Evolutionary conservation across 2,113 vertebrate genomes (phyloP), one percentile per base, ranked within the genome.

Genomic region (Hypocryptadius cinnamomeus): DNA sequence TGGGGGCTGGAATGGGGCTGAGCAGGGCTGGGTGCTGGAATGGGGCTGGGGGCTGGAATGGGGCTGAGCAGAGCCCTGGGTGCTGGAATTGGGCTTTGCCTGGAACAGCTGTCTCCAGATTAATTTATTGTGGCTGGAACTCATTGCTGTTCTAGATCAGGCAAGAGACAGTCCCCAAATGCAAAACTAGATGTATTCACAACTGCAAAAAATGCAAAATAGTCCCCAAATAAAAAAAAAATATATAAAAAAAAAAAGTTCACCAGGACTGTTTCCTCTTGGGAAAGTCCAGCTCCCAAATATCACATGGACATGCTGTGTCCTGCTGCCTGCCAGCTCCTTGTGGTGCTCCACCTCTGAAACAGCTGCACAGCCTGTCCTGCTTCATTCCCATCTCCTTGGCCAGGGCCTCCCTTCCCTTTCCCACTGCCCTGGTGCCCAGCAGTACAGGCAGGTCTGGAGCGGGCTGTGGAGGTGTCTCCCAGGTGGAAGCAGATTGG

Each of bases 261-360:
- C 42, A 42, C 42, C 42, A 42, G 42, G 50, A 10, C 8, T n/a
- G 5, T 10, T 33, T 70, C 37, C 24, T 44, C 28, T 15, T 40
- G 28, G 57, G 83, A 8, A 63, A 40, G 53, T 17, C 20, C 40
- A 82, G 18, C 27, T 93, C 33, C 30, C 30, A 56, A 6, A 5
- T 22, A 35, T 71, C 30, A 8, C 30, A 5, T 2, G 22, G 50
- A 5, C 1, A 0, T 14, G 13, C 16, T 59, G 4, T n/a, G 1
- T 25, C 42, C 35, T 60, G 2, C 51, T 40, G 4, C 15, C 81
- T 81, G 48, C 16, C 39, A 27, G 37, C 5, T 19, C 16, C 25
- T 44, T 15, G 50, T 48, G 30, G 9, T 42, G 27, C 57, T 69
- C 45, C 40, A 15, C 1, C 48, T 28, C 74, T 39, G 5, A 3